Base-by-base conservation (phyloP, 2,888 invertebrate species). In the Apotomis turbidana region DNA sequence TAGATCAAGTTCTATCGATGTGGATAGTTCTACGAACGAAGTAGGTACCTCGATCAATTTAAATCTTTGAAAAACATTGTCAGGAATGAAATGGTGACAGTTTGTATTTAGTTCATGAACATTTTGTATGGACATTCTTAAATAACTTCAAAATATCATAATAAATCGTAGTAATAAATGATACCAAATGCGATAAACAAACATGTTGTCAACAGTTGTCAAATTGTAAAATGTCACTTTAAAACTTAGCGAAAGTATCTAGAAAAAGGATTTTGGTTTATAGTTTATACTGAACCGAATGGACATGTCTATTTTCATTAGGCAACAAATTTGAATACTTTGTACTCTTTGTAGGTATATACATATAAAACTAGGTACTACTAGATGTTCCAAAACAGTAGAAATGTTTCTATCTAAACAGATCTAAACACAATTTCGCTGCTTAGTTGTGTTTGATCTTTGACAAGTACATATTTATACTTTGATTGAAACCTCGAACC, bases 31-130 rank as follows among this genome's bases (percentile, higher is more conserved):
- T 51, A 92, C 90, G 61, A 86, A 90, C 10, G 90, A 89, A 75
- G 81, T 81, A 13, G 91, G 91, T 75, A 93, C 92, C 74, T 93
- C 91, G 15, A 93, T 76, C 8, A 92, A 80, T 78, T 87, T 85
- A 74, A 93, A 90, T 74, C 84, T 83, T 75, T 82, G 82, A 74
- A 91, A 93, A 54, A 90, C 81, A 74, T 86, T 88, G 75, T 93
- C 90, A 9, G 87, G 85, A 74, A 87, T 80, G 72, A 84, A 87
- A 51, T 70, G 71, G 13, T 80, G 77, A 79, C 92, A 68, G 27
- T 27, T 27, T 36, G 66, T 12, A 4, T 55, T 44, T 6, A 8
- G 27, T 27, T 64, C 27, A 1, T 12, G 27, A 27, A 27, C 27
- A 27, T 27, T 12, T 41, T 13, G 59, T 57, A 27, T 12, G 27